Evolutionary conservation across 2,797 vertebrate species (phyloP), one percentile per base, ranked within the genome.

Genomic region (Pogoniulus pusillus): DNA sequence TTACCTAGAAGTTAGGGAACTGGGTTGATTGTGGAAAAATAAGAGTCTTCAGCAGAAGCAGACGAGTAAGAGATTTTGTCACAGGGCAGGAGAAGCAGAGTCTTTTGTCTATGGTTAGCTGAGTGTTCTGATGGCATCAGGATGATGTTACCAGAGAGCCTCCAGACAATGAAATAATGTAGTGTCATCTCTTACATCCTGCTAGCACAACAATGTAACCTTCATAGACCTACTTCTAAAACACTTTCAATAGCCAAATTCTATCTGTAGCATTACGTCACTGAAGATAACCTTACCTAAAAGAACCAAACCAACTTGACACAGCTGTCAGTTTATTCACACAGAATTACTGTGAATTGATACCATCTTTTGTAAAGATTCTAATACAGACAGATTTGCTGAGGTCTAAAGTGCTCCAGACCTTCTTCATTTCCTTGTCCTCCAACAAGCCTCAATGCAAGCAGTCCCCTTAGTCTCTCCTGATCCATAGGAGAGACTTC

Each of bases 131-230:
- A 93, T 66, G 47, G 76, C 78, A 90, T 76, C 55, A 63, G 88
- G n/a, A 78, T 88, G 72, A 77, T 12, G 23, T 90, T 94, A 90
- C 75, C 39, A 89, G 69, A 78, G 93, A 93, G 53, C 63, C 32
- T 63, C 30, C 43, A 72, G 43, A 91, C 86, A 90, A 84, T 54
- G 55, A 89, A 93, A 95, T 83, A 69, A 95, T 93, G 95, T 89
- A 91, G 91, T 92, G 39, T 85, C 82, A 87, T 75, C 79, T 91
- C 73, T 93, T 62, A 54, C 18, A 83, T 76, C 74, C 73, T 76
- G 64, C 77, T 76, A 76, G 43, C 70, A 78, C 43, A 70, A 37
- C 76, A 87, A 59, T 37, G 20, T 5, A 17, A 16, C 60, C 55
- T 87, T 62, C 35, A 41, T 3, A 88, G 55, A 81, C 12, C 14